Evolutionary conservation across 92 coral and sea anemone species (phyloP), one percentile per base, ranked within the genome.

Genomic region (Nematostella vectensis): DNA sequence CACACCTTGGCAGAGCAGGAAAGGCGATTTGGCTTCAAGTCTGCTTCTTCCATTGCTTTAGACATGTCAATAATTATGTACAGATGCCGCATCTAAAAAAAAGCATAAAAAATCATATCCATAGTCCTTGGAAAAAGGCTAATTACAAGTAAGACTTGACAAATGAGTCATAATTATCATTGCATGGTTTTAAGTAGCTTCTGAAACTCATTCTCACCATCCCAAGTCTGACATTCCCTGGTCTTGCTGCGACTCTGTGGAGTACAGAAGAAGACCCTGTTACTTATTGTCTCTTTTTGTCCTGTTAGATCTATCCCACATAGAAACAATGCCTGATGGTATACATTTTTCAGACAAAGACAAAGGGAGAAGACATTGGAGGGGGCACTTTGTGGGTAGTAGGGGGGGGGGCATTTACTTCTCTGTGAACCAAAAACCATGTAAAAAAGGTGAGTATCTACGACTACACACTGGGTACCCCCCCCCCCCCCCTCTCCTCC

Each of bases 201-300:
- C n/a, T n/a, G n/a, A n/a, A n/a, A n/a, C n/a, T n/a, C 20, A 38
- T 18, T 47, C 86, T 31, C 38, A 89, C 97, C 98, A 91, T 91
- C 50, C 98, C 98, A 74, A 91, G 98, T 63, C 94, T 79, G 61
- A 86, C 75, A 67, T 91, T 91, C 13, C 98, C 82, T 49, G 87
- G 71, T 65, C 88, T 72, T 30, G 89, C 76, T 65, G 84, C 65
- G 29, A 88, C 76, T 67, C 98, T 89, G 50, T 4, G 29, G 52
- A 40, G 13, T 4, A 12, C 17, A 16, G 3, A 31, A n/a, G n/a
- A 38, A 48, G 27, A 2, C n/a, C n/a, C n/a, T n/a, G n/a, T n/a
- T n/a, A n/a, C n/a, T n/a, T n/a, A n/a, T n/a, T n/a, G n/a, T n/a
- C n/a, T n/a, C n/a, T n/a, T n/a, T n/a, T n/a, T n/a, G n/a, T n/a